phyloP scores from a whole-genome alignment of 2,113 vertebrate species.

The Forbesichthys papilliferus region DNA sequence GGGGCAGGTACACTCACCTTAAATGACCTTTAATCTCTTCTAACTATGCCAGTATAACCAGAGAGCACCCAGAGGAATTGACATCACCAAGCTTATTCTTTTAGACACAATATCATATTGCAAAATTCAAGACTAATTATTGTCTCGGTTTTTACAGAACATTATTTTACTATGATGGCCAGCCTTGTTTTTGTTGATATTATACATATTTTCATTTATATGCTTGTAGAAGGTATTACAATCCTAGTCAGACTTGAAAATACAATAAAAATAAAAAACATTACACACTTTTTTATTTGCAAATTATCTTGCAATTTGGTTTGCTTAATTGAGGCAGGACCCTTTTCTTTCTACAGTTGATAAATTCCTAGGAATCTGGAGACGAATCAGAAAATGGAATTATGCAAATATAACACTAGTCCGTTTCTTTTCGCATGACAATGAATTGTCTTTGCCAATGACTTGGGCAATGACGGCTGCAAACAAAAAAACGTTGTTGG shows the following conservation, averaged over 20 bases:
- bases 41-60: slow-evolving; percentile 24
- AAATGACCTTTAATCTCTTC: slow-evolving; percentile 65
- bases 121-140: slow-evolving; percentile 18
- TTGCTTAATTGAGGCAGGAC: background rate
- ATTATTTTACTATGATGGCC: slow-evolving; percentile 8
- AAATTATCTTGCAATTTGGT: background rate
- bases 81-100: slow-evolving; percentile 30
- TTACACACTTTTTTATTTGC: no score
- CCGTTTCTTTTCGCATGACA: background rate
- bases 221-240: slow-evolving; percentile 17
- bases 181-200: slow-evolving; percentile 33
- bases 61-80: slow-evolving; percentile 45
- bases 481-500: background rate
- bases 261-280: background rate
- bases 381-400: background rate
- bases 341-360: background rate
- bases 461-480: background rate
- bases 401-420: background rate
- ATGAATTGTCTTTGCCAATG: background rate
- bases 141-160: slow-evolving; percentile 14
- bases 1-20: slow-evolving; percentile 41
- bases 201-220: slow-evolving; percentile 4
- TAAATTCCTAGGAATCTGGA: background rate
- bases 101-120: slow-evolving; percentile 10
- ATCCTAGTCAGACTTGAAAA: slow-evolving; percentile 20